A percentile compares a stretch with the other conserved stretches of the same genome.
phyloP scores from a whole-genome alignment of 2,888 invertebrate genomes.

The Lysandra coridon region DNA sequence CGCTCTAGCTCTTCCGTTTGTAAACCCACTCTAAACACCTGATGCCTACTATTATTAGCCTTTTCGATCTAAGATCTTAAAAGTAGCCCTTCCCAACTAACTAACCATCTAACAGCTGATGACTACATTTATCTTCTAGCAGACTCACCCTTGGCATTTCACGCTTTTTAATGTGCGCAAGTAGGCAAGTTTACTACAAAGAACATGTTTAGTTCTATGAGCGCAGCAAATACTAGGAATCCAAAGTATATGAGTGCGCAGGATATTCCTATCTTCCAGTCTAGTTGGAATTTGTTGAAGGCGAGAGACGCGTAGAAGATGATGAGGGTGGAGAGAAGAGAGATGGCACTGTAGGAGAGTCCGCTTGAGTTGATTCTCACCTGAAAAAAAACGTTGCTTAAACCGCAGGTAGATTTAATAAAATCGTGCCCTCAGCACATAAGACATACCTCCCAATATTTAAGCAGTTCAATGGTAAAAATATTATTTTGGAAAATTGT shows the following conservation, averaged over 20 bases:
- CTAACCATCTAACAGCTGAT: background rate
- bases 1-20: too few species aligned
- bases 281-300: slow-evolving; percentile 85
- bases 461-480: too few species aligned
- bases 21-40: too few species aligned
- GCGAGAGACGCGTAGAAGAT: slow-evolving; percentile 84
- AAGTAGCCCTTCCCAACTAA: background rate
- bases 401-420: too few species aligned
- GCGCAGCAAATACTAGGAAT: slow-evolving; percentile 84
- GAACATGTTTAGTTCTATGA: slow-evolving; percentile 89
- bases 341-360: slow-evolving; percentile 87
- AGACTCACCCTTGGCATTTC: background rate
- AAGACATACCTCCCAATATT: too few species aligned
- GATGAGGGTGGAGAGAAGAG: slow-evolving; percentile 86
- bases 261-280: slow-evolving; percentile 84
- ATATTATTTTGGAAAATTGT: too few species aligned
- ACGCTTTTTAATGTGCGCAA: slow-evolving; percentile 76
- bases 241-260: slow-evolving; percentile 84
- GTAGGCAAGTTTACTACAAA: slow-evolving; percentile 86
- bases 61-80: background rate
- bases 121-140: background rate
- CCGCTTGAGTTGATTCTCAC: slow-evolving; percentile 88
- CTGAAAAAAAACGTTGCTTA: slow-evolving; percentile 49
- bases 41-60: background rate
- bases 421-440: too few species aligned